Base-by-base conservation (phyloP, 2,888 invertebrate species). In the Hypomecis punctinalis region DNA sequence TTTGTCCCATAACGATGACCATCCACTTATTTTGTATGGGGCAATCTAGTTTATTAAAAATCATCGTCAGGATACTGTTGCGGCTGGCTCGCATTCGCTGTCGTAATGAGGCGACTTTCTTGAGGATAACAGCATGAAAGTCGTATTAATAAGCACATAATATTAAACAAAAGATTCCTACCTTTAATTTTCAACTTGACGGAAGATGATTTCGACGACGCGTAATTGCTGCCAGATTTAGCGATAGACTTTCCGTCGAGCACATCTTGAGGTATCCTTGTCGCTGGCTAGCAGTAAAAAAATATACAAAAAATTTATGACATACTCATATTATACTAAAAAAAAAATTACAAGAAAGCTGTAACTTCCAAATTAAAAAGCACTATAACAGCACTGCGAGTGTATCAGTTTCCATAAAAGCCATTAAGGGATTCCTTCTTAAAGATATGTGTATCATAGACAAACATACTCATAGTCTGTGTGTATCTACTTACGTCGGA, bases 401-500 rank as follows among this genome's bases (percentile, higher is more conserved):
- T 23, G 3, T 23, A 23, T 23, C 3, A n/a, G 23, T 23, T 23
- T 23, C 23, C 23, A 23, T 23, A 3, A 23, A 23, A 23, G 23
- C 23, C 23, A 23, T 23, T 3, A 23, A 23, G 23, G 3, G 23
- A 23, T 23, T 23, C 23, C 23, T 23, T 23, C 23, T 2, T 23
- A 23, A 23, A 23, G 23, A 23, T 2, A 23, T 23, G 23, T 23
- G 23, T 23, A 23, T 23, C 23, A 23, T 23, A 23, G 23, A 23
- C 23, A 2, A 23, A 23, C 23, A 1, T 23, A 23, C 23, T 23
- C 23, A 23, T 23, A 23, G 23, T 23, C 23, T 23, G 3, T 23
- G 40, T 40, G 10, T 40, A 6, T 6, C 40, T 54, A 93, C 94
- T 94, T 89, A 96, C 96, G 84, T 98, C 97, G 23, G 95, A 94